Base-by-base conservation (phyloP, 2,888 invertebrate species). In the Drosophila demipolita region DNA sequence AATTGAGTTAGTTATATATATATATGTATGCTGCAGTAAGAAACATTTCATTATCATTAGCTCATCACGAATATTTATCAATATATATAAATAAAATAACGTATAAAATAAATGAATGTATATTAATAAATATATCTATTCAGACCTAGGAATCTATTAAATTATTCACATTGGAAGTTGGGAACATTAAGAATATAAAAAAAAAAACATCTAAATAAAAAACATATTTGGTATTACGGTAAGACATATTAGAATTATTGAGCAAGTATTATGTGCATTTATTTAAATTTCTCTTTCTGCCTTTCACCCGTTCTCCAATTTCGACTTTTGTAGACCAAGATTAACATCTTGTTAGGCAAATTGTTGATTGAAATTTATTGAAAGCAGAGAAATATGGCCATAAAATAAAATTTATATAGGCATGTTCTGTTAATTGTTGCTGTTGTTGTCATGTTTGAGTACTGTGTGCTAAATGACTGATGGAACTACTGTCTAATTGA, bases 401-500 rank as follows among this genome's bases (percentile, higher is more conserved):
- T 7, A 20, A 23, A 26, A 64, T 53, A 38, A 36, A 54, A 50
- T 64, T 60, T n/a, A 45, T 61, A 33, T 23, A 15, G 23, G 9
- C 33, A 32, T 72, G 42, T 45, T 60, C 29, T 42, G 59, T 29
- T 61, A 61, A 53, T 60, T 60, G 36, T 49, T 57, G 48, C 15
- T 23, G 23, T 15, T 23, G 45, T 45, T 50, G 60, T 38, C 40
- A 69, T 54, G 49, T 40, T 20, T 57, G 29, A 38, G 33, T 38
- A 42, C 33, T 65, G 54, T 54, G 9, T 20, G 58, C 35, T 32
- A 33, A 33, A 33, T 67, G 74, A 48, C 20, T 53, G 57, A 73
- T 57, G 65, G 65, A 69, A 36, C 45, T 55, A 61, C 36, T 59
- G 65, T 54, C 57, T 66, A 60, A 66, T 40, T 59, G 62, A 57